phyloP scores from a whole-genome alignment of 2,888 invertebrate species.

The Lypha dubia region DNA sequence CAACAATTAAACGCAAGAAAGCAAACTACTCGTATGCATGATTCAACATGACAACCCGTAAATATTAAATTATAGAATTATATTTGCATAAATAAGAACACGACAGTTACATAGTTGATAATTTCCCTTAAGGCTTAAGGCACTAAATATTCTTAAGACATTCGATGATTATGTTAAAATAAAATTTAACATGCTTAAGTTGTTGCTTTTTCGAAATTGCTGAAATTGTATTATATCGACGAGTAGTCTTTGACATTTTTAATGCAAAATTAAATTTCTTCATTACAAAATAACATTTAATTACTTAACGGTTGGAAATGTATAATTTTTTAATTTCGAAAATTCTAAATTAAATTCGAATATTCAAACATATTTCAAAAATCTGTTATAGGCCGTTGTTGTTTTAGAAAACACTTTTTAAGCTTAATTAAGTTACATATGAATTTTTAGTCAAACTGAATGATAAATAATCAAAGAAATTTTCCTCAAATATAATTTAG shows the following conservation, averaged over 20 bases:
- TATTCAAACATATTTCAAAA: not conserved
- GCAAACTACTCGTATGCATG: conserved; percentile 17
- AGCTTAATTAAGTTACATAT: too few species aligned
- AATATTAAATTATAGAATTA: conserved; percentile 14
- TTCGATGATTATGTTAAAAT: not conserved
- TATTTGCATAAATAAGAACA: conserved; percentile 28
- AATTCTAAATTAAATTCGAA: not conserved
- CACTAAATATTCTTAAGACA: not conserved
- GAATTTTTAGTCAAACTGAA: too few species aligned
- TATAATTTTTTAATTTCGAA: not conserved
- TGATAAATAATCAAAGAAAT: too few species aligned
- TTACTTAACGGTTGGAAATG: not conserved
- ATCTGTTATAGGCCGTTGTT: not conserved
- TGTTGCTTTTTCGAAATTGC: not conserved
- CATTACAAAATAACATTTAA: not conserved
- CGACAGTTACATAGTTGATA: not conserved
- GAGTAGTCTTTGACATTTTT: too few species aligned
- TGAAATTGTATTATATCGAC: too few species aligned
- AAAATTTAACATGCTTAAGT: not conserved
- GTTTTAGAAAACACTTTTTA: too few species aligned
- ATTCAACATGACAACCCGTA: conserved; percentile 20
- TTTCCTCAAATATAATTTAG: too few species aligned
- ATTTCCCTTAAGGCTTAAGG: conserved; percentile 34
- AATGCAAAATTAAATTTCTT: too few species aligned
- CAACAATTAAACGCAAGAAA: conserved; percentile 11